These are phyloP conservation scores for Tympanuchus pallidicinctus DNA, from an alignment of 2,113 vertebrate species.

Conservation along the genomic window DNA sequence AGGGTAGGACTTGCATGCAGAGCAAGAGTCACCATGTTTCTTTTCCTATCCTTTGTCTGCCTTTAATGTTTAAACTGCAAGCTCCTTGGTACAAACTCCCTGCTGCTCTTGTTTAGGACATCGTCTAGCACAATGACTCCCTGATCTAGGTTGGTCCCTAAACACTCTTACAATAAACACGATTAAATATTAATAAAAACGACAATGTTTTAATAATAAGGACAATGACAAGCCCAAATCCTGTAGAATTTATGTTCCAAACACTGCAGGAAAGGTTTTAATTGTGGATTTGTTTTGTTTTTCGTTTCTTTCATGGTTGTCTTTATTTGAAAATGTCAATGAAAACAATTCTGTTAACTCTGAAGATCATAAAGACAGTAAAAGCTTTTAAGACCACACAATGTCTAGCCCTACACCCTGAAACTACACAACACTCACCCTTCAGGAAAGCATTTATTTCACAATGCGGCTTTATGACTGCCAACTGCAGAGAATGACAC, in stretches of 20 bases:
- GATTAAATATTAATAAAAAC: neutral
- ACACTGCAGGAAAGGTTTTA: neutral
- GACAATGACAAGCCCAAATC: neutral
- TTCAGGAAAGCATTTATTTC: neutral
- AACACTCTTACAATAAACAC: neutral
- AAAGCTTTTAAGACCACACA: constrained; percentile 17
- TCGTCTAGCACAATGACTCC: neutral
- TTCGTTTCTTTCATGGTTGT: constrained; percentile 21
- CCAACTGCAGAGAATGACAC: neutral
- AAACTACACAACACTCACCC: neutral
- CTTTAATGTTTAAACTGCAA: neutral
- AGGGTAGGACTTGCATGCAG: neutral
- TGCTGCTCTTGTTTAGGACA: neutral
- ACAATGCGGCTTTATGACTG: neutral
- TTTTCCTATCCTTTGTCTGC: neutral
- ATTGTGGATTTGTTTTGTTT: constrained; percentile 13
- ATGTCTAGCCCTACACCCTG: neutral
- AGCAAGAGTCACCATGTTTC: neutral
- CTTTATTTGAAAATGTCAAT: constrained; percentile 30
- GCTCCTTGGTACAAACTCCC: neutral
- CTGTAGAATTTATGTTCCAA: neutral
- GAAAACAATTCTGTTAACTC: constrained; percentile 21
- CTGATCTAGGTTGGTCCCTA: neutral
- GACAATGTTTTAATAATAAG: neutral
- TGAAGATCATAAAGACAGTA: neutral